Evolutionary conservation across 2,888 invertebrate genomes (phyloP).

Genomic region (Clanis bilineata): DNA sequence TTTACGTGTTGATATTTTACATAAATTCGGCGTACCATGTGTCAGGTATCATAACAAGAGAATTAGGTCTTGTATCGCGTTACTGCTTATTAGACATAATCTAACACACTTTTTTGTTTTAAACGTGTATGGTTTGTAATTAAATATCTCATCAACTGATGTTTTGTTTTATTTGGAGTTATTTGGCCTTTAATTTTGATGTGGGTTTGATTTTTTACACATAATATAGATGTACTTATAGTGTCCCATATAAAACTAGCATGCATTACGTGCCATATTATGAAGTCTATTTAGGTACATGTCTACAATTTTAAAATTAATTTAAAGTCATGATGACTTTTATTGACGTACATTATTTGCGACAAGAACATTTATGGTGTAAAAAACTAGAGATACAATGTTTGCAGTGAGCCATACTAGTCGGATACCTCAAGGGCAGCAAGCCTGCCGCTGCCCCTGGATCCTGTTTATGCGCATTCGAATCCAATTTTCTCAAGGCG

Average conservation of each 20-base stretch:
- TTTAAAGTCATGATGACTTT: not conserved
- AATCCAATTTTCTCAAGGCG: constrained; percentile 78
- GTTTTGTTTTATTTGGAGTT: not conserved
- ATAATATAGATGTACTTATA: too few species aligned
- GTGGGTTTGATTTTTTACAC: not conserved
- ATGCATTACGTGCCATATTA: too few species aligned
- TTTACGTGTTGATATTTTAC: constrained; percentile 31
- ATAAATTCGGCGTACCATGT: constrained; percentile 27
- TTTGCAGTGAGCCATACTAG: constrained; percentile 14
- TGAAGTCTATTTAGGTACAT: too few species aligned
- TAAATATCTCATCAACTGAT: not conserved
- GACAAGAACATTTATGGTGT: constrained; percentile 5
- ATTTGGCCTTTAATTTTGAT: not conserved
- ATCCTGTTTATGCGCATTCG: constrained; percentile 71
- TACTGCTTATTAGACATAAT: constrained; percentile 12
- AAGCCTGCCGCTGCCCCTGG: constrained; percentile 43
- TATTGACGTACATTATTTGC: constrained; percentile 1
- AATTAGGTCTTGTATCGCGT: constrained; percentile 29
- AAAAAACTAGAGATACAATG: not conserved
- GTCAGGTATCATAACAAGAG: constrained; percentile 32
- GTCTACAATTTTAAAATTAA: not conserved
- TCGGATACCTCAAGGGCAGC: constrained; percentile 47
- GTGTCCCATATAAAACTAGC: too few species aligned
- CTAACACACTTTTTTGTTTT: not conserved
- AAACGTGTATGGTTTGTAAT: constrained; percentile 2